Percentiles rank a stretch among this genome's conserved stretches.
Conservation (phyloP, 1,140 invertebrate species). For the Drosophila rufa region DNA sequence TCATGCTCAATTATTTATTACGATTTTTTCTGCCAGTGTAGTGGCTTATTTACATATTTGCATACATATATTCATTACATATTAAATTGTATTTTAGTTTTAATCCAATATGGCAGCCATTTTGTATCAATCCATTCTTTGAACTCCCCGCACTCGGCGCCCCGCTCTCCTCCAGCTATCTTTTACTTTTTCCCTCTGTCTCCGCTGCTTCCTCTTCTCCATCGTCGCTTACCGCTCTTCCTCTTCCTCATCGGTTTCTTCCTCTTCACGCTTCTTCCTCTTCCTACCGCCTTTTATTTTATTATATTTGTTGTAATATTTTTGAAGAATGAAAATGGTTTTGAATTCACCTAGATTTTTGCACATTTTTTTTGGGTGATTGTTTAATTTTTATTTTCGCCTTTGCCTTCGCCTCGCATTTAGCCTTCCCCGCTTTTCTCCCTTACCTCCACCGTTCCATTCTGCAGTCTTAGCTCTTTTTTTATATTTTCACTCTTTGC, state of each 20-base stretch:
- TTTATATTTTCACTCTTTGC: conserved; percentile 49
- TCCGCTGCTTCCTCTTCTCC: conserved; percentile 32
- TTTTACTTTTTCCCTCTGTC: conserved; percentile 16
- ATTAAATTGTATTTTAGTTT: conserved; percentile 83
- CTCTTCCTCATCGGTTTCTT: conserved; percentile 1
- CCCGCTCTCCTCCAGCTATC: conserved; percentile 34
- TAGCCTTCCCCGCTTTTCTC: conserved; percentile 5
- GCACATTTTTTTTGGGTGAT: conserved; percentile 50
- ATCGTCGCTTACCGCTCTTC: conserved; percentile 11
- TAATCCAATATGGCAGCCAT: conserved; percentile 84
- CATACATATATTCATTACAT: conserved; percentile 54
- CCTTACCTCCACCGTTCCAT: conserved; percentile 29
- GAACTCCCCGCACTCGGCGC: conserved; percentile 48
- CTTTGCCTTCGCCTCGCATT: conserved; percentile 37
- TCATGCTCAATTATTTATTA: neutral
- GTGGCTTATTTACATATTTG: conserved; percentile 35
- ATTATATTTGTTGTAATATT: conserved; percentile 16
- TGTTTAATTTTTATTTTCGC: conserved; percentile 37
- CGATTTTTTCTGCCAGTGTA: conserved; percentile 23
- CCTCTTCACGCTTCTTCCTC: neutral
- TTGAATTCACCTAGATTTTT: conserved; percentile 77
- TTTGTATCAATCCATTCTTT: conserved; percentile 80
- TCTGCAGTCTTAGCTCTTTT: conserved; percentile 62
- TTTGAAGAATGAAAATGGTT: conserved; percentile 13
- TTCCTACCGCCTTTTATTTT: conserved; percentile 25